phyloP scores from a whole-genome alignment of 53 echinoderm and acorn worm species.

The Apostichopus leukothele region DNA sequence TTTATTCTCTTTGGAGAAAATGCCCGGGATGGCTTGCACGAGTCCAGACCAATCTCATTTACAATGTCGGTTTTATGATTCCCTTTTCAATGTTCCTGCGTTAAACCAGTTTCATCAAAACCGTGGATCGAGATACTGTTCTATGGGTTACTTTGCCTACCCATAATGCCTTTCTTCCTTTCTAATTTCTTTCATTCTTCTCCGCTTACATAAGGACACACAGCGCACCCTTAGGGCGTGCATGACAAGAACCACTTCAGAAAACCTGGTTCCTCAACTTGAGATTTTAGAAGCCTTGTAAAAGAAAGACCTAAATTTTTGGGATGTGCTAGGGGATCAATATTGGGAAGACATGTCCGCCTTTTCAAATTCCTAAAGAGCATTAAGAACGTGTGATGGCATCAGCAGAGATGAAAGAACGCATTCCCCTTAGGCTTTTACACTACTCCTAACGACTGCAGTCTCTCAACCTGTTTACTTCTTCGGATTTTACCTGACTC shows the following conservation, averaged over 20 bases:
- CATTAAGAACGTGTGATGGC: conserved; percentile 15
- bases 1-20: too few relatives aligned
- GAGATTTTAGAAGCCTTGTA: conserved; percentile 3
- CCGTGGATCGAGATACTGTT: too few relatives aligned
- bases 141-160: too few relatives aligned
- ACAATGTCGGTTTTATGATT: not conserved
- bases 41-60: not conserved
- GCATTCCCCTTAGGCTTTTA: not conserved
- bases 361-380: conserved; percentile 1
- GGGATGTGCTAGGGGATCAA: conserved; percentile 16
- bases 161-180: too few relatives aligned
- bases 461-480: not conserved
- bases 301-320: conserved; percentile 21
- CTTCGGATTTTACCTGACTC: not conserved
- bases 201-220: too few relatives aligned
- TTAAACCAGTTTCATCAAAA: not conserved
- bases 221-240: not conserved
- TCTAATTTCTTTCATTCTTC: too few relatives aligned
- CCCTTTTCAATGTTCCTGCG: not conserved
- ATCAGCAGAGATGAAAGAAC: not conserved
- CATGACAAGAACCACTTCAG: not conserved
- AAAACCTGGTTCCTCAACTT: not conserved
- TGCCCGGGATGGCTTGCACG: too few relatives aligned
- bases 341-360: not conserved
- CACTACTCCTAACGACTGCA: not conserved